These are phyloP conservation scores for Hyles euphorbiae DNA, from an alignment of 1,140 invertebrate species.

Conservation along the genomic window DNA sequence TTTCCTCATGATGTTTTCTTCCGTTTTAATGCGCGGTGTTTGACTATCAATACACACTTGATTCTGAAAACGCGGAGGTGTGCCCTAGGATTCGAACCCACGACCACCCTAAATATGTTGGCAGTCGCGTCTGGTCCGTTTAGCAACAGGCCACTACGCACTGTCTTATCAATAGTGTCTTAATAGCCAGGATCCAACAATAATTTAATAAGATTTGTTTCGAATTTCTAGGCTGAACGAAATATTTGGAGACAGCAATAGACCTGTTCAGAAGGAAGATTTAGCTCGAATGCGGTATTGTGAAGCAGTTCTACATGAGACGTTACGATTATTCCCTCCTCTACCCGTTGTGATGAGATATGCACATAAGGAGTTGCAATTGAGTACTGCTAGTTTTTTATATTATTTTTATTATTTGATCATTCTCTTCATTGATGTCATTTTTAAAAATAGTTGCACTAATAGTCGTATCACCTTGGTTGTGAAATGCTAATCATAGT, in stretches of 20 bases:
- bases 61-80: too few species aligned
- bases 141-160: too few species aligned
- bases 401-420: not conserved
- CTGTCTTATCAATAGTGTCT: too few species aligned
- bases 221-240: slow-evolving; percentile 6
- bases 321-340: slow-evolving; percentile 79
- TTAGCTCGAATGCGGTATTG: slow-evolving; percentile 78
- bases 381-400: slow-evolving; percentile 31
- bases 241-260: slow-evolving; percentile 45
- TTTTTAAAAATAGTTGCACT: not conserved
- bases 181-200: too few species aligned
- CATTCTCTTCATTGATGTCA: not conserved
- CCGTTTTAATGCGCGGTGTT: too few species aligned
- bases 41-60: too few species aligned
- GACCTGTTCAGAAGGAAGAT: slow-evolving; percentile 67
- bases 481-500: too few species aligned
- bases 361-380: slow-evolving; percentile 35
- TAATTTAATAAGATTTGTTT: not conserved
- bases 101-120: too few species aligned
- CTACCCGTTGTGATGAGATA: slow-evolving; percentile 75
- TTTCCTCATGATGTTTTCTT: too few species aligned
- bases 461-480: too few species aligned
- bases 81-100: too few species aligned
- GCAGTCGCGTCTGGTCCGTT: too few species aligned
- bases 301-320: slow-evolving; percentile 81